Base-by-base conservation (phyloP, 2,888 invertebrate genomes). In the Endomychus coccineus region DNA sequence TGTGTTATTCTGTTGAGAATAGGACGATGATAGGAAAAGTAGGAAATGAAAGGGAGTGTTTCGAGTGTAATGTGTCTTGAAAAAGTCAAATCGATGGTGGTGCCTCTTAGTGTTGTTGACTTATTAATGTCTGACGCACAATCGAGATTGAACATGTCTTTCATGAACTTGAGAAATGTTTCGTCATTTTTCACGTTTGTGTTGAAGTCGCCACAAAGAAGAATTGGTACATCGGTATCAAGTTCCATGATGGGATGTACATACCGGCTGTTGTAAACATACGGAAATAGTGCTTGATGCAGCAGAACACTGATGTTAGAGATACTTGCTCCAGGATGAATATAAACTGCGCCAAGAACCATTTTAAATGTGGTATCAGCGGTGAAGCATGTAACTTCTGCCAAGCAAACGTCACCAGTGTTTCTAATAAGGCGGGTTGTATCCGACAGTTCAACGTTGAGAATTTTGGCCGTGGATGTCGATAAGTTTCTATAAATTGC, bases 341-440 rank as follows among this genome's bases (percentile, higher is more conserved):
- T n/a, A n/a, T n/a, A n/a, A n/a, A n/a, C n/a, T n/a, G n/a, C n/a
- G n/a, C n/a, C n/a, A n/a, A n/a, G n/a, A n/a, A n/a, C n/a, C n/a
- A 24, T 10, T 24, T 24, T 24, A 12, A 24, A 24, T n/a, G 24
- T 24, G 11, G 24, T 24, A 24, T 4, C 24, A 24, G 24, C 24
- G 24, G 24, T 24, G 11, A 24, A 24, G 24, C 24, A 24, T 10
- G 24, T 24, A 24, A 24, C 24, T 24, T 24, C 24, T 10, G 24
- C 24, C 24, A 24, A 24, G 24, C 24, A 24, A n/a, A 24, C n/a
- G 24, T 24, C 24, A 27, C n/a, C 27, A 27, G 6, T 15, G 27
- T n/a, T 7, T 27, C 13, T 27, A 11, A 27, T 27, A 27, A 12
- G n/a, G 7, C 27, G 27, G 14, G 27, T 11, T n/a, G 27, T 27